These are phyloP conservation scores for Ochropleura leucogaster DNA, from an alignment of 2,888 invertebrate species.

Conservation along the genomic window DNA sequence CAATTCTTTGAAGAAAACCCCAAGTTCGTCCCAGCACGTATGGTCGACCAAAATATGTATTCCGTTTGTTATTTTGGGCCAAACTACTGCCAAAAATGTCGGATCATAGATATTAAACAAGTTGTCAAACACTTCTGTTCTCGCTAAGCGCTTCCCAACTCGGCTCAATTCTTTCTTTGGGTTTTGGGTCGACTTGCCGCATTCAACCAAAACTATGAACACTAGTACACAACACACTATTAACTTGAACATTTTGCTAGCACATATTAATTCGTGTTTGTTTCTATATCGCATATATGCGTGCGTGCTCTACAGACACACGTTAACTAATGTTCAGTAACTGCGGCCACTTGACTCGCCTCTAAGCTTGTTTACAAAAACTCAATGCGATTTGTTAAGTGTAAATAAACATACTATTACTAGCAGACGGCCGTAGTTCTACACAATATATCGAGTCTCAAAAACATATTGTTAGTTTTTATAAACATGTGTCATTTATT, in stretches of 20 bases:
- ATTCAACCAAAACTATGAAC: slow-evolving; percentile 62
- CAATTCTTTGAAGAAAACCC: slow-evolving; percentile 83
- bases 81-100: slow-evolving; percentile 83
- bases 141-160: slow-evolving; percentile 66
- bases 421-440: background rate
- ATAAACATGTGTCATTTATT: background rate
- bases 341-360: slow-evolving; percentile 35
- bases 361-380: slow-evolving; percentile 58
- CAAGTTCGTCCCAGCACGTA: slow-evolving; percentile 85
- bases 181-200: slow-evolving; percentile 68
- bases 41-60: slow-evolving; percentile 82
- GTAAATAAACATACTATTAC: slow-evolving; percentile 17
- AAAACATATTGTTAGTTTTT: background rate
- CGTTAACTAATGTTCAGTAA: slow-evolving; percentile 57
- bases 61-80: slow-evolving; percentile 85
- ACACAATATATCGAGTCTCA: background rate
- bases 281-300: slow-evolving; percentile 40
- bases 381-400: slow-evolving; percentile 28
- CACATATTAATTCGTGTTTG: slow-evolving; percentile 64
- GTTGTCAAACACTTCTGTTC: slow-evolving; percentile 79
- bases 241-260: slow-evolving; percentile 67
- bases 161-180: slow-evolving; percentile 72
- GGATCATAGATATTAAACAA: slow-evolving; percentile 86
- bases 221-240: slow-evolving; percentile 65
- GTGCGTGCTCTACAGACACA: slow-evolving; percentile 59